Evolutionary conservation across 2,888 invertebrate species (phyloP).

Genomic region (Malthinus flaveolus): DNA sequence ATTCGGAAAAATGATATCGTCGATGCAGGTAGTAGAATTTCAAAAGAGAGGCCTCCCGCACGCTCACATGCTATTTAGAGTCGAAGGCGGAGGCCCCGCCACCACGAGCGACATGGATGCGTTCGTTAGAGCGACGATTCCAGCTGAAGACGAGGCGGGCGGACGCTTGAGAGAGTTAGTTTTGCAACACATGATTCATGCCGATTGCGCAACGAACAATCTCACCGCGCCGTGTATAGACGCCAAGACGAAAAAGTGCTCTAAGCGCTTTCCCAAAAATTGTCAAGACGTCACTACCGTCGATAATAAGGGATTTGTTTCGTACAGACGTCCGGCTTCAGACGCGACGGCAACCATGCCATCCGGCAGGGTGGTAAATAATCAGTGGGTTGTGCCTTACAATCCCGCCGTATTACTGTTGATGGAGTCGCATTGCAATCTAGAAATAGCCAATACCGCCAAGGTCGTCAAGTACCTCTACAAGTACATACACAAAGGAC

Average conservation of each 20-base stretch:
- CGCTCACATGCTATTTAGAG: not conserved
- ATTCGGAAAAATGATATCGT: not conserved
- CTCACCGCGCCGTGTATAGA: not conserved
- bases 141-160: not conserved
- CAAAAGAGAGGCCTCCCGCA: not conserved
- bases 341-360: not conserved
- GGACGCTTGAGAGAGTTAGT: not conserved
- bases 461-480: not conserved
- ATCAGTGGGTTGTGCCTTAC: not conserved
- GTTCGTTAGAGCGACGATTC: not conserved
- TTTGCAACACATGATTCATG: not conserved
- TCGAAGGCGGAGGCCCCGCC: not conserved
- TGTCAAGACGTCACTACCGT: not conserved
- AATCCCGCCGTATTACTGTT: not conserved
- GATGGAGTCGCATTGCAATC: not conserved
- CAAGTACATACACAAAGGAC: not conserved
- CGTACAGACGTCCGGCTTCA: not conserved
- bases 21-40: not conserved
- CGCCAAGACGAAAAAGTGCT: not conserved
- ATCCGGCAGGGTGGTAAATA: not conserved
- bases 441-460: not conserved
- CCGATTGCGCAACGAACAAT: not conserved
- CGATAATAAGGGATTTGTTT: not conserved
- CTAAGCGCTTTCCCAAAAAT: not conserved
- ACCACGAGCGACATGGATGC: not conserved